Percentiles rank a stretch among this genome's conserved stretches.
These are phyloP conservation scores for Miltochrista miniata DNA, from an alignment of 2,888 invertebrate species.

Conservation along the genomic window DNA sequence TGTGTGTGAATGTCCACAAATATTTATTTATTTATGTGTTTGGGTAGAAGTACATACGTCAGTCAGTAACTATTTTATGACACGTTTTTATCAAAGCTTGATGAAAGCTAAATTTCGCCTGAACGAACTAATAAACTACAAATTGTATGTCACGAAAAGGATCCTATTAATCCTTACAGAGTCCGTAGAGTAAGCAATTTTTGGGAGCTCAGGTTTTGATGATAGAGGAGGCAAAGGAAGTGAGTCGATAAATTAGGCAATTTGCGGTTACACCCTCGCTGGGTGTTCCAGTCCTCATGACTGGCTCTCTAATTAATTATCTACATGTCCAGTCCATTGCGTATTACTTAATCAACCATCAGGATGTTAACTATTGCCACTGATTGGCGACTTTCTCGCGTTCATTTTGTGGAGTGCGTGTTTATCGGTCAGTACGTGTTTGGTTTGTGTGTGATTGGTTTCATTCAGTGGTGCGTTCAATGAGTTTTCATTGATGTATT, in stretches of 20 bases:
- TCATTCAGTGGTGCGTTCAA: constrained; percentile 8
- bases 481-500: neutral
- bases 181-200: neutral
- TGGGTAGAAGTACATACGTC: too few relatives aligned
- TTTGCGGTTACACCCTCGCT: constrained; percentile 50
- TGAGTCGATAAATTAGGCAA: constrained; percentile 65
- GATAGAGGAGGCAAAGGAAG: constrained; percentile 37
- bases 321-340: constrained; percentile 45
- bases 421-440: constrained; percentile 27
- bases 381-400: constrained; percentile 44
- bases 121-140: too few relatives aligned
- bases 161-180: too few relatives aligned
- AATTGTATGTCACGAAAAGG: too few relatives aligned
- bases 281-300: constrained; percentile 38
- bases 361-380: constrained; percentile 47
- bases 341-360: constrained; percentile 61
- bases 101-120: too few relatives aligned
- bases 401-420: constrained; percentile 43
- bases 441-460: constrained; percentile 27
- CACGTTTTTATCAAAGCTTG: too few relatives aligned
- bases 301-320: constrained; percentile 64
- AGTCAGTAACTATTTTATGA: too few relatives aligned
- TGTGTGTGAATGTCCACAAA: too few relatives aligned
- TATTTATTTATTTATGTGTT: too few relatives aligned
- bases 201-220: constrained; percentile 3